A percentile compares a stretch with the other conserved stretches of the same genome.
phyloP scores from a whole-genome alignment of 2,888 invertebrate species.

The Synanthedon andrenaeformis region DNA sequence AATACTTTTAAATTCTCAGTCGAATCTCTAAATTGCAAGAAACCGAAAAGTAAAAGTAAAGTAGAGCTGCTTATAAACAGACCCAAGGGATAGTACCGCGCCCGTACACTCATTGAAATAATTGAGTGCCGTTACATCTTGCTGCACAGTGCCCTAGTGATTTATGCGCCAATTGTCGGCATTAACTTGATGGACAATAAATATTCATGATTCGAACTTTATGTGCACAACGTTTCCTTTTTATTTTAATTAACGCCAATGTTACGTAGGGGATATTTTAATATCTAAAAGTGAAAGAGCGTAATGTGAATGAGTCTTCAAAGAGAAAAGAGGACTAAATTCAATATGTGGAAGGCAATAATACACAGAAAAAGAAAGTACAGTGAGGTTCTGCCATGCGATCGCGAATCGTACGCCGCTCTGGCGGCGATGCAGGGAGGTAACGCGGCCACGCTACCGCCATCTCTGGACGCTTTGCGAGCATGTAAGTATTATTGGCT shows the following conservation, averaged over 20 bases:
- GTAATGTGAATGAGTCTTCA: slow-evolving; percentile 53
- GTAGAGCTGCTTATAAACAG: background rate
- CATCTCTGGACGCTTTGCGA: slow-evolving; percentile 62
- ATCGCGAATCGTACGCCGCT: slow-evolving; percentile 56
- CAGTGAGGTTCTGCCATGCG: slow-evolving; percentile 50
- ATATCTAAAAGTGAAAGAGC: slow-evolving; percentile 16
- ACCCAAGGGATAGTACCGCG: slow-evolving; percentile 11
- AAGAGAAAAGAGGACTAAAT: slow-evolving; percentile 45
- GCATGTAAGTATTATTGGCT: slow-evolving; percentile 59
- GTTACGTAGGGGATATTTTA: background rate
- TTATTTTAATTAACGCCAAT: too few species aligned
- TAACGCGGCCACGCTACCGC: slow-evolving; percentile 58
- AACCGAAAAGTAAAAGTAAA: too few species aligned
- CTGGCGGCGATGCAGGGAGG: slow-evolving; percentile 63
- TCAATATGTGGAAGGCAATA: slow-evolving; percentile 63
- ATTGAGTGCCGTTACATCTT: slow-evolving; percentile 40
- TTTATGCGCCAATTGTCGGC: slow-evolving; percentile 46
- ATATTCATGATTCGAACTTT: background rate
- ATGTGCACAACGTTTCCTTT: slow-evolving; percentile 2
- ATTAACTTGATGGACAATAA: slow-evolving; percentile 16
- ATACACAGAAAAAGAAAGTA: slow-evolving; percentile 60
- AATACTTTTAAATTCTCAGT: too few species aligned
- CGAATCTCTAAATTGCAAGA: too few species aligned
- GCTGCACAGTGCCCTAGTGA: slow-evolving; percentile 34
- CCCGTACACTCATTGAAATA: slow-evolving; percentile 33